These are phyloP conservation scores for Drosophila pseudoobscura DNA, from an alignment of 1,140 invertebrate genomes.

Conservation along the genomic window DNA sequence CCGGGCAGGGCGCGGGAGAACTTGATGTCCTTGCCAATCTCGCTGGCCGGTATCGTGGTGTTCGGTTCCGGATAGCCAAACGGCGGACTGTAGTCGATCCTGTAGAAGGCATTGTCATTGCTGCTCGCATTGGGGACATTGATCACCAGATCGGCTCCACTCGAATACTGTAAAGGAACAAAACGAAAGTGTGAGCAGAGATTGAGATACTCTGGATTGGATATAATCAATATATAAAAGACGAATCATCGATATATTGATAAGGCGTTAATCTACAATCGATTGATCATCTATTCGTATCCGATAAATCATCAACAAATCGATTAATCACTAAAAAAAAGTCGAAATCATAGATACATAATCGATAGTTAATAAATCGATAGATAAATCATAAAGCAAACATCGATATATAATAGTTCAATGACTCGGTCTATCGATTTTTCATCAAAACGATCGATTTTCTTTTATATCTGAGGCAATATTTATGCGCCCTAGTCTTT, in stretches of 20 bases:
- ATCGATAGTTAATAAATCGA: neutral
- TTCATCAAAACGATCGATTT: too few species aligned
- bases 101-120: conserved; percentile 91
- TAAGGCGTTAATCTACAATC: too few species aligned
- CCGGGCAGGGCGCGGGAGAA: conserved; percentile 92
- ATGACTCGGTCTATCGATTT: too few species aligned
- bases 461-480: too few species aligned
- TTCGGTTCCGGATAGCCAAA: conserved; percentile 93
- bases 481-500: too few species aligned
- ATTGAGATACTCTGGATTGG: neutral
- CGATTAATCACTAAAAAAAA: too few species aligned
- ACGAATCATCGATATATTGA: too few species aligned
- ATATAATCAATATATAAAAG: too few species aligned
- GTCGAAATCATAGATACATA: too few species aligned
- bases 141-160: conserved; percentile 91
- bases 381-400: neutral
- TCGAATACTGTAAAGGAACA: conserved; percentile 76
- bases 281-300: too few species aligned
- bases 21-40: conserved; percentile 92
- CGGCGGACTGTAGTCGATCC: conserved; percentile 92
- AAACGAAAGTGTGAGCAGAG: neutral
- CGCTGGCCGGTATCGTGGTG: conserved; percentile 91
- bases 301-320: too few species aligned
- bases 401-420: too few species aligned
- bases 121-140: conserved; percentile 92